Evolutionary conservation across 2,113 vertebrate genomes (phyloP), one percentile per base, ranked within the genome.

Genomic region (Podocnemis expansa): DNA sequence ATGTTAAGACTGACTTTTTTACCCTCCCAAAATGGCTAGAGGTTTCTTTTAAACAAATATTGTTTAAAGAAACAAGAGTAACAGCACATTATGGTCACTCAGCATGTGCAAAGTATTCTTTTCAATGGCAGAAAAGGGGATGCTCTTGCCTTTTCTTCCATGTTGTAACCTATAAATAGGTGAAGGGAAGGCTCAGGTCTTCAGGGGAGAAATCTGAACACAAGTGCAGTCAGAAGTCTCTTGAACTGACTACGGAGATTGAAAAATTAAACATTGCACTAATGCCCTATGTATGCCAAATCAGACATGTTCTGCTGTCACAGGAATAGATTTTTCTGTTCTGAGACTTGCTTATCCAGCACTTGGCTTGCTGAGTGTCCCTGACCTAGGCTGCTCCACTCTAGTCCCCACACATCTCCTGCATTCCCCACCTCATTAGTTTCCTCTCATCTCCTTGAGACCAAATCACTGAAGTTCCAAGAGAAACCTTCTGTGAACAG

Each of bases 11-110:
- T 17, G 80, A 88, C 76, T 34, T 55, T 55, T 58, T n/a, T 80
- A 81, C 84, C 91, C n/a, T 73, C n/a, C 67, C 67, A n/a, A 70
- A 19, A 88, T 92, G 75, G 87, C 83, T 84, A 92, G 85, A 88
- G 70, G 52, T 75, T 54, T 11, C 24, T 58, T 60, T 60, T 58
- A 41, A 52, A 52, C n/a, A 91, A 87, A 85, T 82, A 86, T 87
- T 81, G 73, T 38, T 82, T 54, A 60, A 29, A 78, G 27, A 79
- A 49, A 45, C 73, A 70, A 80, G 80, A 67, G 51, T 58, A 88
- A 87, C 54, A 13, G 49, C 41, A 73, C 47, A n/a, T 67, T 45
- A 22, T 19, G 17, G 54, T 31, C 21, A 51, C 9, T 80, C 38
- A 31, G 56, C 25, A 13, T 75, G 51, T 45, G 51, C 63, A 41